Percentiles rank a stretch among this genome's conserved stretches.
phyloP scores from a whole-genome alignment of 1,140 invertebrate species.

The Alviniconcha marisindica region DNA sequence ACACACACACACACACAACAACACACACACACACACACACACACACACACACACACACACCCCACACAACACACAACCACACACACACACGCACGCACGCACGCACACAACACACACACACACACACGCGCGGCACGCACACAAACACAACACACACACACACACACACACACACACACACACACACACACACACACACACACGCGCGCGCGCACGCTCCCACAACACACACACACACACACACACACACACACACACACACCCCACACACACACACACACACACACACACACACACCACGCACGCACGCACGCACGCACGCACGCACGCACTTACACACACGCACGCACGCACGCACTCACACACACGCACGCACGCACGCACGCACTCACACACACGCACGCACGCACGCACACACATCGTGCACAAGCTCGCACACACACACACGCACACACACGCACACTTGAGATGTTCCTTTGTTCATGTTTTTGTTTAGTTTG shows the following conservation, averaged over 20 bases:
- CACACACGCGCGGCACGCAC: background rate
- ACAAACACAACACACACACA: background rate
- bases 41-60: background rate
- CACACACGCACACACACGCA: background rate
- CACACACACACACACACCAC: no score
- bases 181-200: background rate
- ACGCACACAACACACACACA: constrained; percentile 3
- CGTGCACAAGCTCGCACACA: background rate
- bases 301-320: no score
- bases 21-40: background rate
- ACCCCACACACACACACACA: no score
- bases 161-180: background rate
- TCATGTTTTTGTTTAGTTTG: no score
- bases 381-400: no score
- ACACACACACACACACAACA: background rate
- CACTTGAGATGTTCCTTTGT: no score
- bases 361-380: no score
- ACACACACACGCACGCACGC: background rate
- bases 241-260: no score
- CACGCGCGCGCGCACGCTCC: background rate
- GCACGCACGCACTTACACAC: no score
- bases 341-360: no score
- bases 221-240: no score
- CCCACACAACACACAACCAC: constrained; percentile 3
- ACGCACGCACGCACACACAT: no score